Percentiles rank a stretch among this genome's conserved stretches.
phyloP scores from a whole-genome alignment of 2,113 vertebrate species.

The Grantiella picta region DNA sequence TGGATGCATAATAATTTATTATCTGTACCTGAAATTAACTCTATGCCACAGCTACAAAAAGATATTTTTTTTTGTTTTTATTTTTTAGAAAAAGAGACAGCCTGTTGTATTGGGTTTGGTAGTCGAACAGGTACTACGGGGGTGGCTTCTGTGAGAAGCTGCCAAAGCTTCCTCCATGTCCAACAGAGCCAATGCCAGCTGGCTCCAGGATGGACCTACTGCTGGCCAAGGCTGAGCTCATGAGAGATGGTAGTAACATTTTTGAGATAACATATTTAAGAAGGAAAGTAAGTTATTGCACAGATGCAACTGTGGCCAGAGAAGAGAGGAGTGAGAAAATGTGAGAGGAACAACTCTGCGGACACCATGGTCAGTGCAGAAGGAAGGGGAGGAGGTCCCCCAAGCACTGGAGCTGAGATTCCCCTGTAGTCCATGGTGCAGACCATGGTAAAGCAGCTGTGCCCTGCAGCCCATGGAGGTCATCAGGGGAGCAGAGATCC shows the following conservation, averaged over 20 bases:
- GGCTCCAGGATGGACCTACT: neutral
- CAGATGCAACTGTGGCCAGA: neutral
- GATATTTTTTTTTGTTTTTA: neutral
- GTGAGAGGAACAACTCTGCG: neutral
- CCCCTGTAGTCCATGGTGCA: accelerated
- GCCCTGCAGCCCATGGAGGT: neutral
- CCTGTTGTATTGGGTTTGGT: neutral
- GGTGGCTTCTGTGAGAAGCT: neutral
- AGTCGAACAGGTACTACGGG: neutral
- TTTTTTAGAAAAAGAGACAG: neutral
- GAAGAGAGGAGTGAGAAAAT: neutral
- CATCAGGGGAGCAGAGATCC: neutral
- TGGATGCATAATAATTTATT: neutral
- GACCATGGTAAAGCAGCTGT: neutral
- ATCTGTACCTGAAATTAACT: neutral
- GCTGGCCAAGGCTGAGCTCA: neutral
- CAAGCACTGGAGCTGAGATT: accelerated
- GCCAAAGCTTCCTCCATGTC: neutral
- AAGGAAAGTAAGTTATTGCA: neutral
- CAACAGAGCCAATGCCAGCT: neutral
- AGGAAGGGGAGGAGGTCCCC: neutral
- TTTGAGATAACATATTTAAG: neutral
- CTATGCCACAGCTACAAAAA: neutral
- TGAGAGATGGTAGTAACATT: neutral
- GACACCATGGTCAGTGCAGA: neutral